A percentile compares a stretch with the other conserved stretches of the same genome.
Conservation (phyloP, 2,888 invertebrate species). For the Ceraclea dissimilis region DNA sequence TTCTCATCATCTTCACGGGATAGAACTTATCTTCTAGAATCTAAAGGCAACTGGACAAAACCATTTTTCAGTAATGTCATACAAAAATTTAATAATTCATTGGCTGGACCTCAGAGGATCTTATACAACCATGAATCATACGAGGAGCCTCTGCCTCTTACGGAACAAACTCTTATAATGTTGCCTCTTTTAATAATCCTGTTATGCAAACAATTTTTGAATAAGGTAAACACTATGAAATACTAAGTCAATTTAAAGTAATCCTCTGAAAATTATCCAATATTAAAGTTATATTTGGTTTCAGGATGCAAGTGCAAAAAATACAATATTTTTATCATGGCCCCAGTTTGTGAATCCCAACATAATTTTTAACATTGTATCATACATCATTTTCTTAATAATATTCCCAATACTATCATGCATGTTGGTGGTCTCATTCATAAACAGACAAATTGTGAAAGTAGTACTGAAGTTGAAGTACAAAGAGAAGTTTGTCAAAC, state of each 20-base stretch:
- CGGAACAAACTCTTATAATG: constrained; percentile 15
- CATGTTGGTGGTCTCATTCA: constrained; percentile 20
- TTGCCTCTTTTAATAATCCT: constrained; percentile 16
- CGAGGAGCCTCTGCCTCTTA: constrained; percentile 4
- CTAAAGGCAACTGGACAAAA: constrained; percentile 15
- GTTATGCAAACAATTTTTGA: constrained; percentile 12
- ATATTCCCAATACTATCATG: constrained; percentile 23
- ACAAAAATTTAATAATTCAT: constrained; percentile 12
- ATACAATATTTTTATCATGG: constrained; percentile 17
- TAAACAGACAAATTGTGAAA: constrained; percentile 25
- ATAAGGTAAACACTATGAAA: constrained; percentile 11
- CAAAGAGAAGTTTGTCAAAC: constrained; percentile 37
- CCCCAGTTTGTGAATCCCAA: constrained; percentile 15
- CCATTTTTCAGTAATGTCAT: constrained; percentile 18
- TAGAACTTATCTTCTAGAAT: not conserved
- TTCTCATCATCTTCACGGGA: constrained; percentile 4
- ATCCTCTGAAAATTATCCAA: no score
- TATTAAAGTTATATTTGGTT: no score
- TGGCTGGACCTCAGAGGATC: constrained; percentile 8
- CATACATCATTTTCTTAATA: constrained; percentile 18
- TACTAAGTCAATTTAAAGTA: no score
- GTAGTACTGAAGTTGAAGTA: constrained; percentile 25
- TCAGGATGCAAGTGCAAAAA: constrained; percentile 16
- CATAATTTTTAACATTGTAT: constrained; percentile 12
- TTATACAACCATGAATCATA: constrained; percentile 1